A percentile compares a stretch with the other conserved stretches of the same genome.
Evolutionary conservation across 1,140 invertebrate genomes (phyloP).

Genomic region (Dendroctonus ponderosae): DNA sequence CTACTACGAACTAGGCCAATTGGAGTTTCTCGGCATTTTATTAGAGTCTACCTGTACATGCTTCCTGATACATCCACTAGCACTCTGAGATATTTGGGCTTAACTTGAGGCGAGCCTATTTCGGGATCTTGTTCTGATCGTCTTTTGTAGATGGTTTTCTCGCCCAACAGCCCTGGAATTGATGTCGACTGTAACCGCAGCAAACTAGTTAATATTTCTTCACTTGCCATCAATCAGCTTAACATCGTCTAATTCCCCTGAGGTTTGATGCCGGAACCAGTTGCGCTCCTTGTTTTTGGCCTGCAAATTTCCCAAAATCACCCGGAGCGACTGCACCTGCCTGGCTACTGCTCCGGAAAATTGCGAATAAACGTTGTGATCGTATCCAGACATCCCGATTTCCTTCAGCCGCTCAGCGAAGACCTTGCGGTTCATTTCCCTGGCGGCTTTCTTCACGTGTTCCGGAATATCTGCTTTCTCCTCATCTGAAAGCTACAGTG

Average conservation of each 20-base stretch:
- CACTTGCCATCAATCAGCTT: conserved; percentile 87
- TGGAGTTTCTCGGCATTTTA: neutral
- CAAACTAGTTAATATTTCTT: neutral
- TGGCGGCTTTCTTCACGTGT: conserved; percentile 81
- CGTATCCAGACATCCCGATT: conserved; percentile 94
- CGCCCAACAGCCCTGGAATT: conserved; percentile 73
- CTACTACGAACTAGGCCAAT: too few species aligned
- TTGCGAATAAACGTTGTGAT: conserved; percentile 82
- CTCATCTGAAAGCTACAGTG: conserved; percentile 70
- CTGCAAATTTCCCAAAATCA: conserved; percentile 71
- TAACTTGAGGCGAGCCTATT: conserved; percentile 78
- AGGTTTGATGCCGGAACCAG: conserved; percentile 89
- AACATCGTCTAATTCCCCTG: conserved; percentile 92
- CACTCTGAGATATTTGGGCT: conserved; percentile 86
- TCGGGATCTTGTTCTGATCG: conserved; percentile 81
- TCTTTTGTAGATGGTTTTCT: conserved; percentile 85
- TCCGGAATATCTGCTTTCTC: conserved; percentile 91
- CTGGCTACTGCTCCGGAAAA: conserved; percentile 75
- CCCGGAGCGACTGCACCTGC: conserved; percentile 68
- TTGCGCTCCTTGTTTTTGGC: conserved; percentile 91
- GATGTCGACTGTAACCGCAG: neutral
- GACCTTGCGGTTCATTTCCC: conserved; percentile 89
- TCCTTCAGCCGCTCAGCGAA: conserved; percentile 87
- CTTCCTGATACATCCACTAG: conserved; percentile 92
- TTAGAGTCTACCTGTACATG: conserved; percentile 79